Conservation (phyloP, 2,113 vertebrate species). For the Psittacula cyanocephala region DNA sequence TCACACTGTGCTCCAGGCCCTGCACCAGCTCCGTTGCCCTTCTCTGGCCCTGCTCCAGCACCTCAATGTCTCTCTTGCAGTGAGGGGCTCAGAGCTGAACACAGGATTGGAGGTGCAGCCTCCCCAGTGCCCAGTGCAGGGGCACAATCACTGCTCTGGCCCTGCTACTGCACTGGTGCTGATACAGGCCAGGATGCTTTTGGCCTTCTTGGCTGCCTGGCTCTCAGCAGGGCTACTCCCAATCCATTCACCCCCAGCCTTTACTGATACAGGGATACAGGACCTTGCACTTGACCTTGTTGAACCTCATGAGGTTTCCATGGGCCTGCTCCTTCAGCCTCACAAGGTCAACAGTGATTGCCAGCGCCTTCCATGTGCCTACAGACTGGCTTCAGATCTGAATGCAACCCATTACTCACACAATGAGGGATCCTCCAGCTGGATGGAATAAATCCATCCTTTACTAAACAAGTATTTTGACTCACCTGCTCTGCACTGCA, state of each 20-base stretch:
- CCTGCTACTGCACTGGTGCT: too few species aligned
- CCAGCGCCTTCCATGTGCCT: accelerated
- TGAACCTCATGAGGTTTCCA: background rate
- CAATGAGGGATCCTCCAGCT: background rate
- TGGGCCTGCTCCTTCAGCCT: background rate
- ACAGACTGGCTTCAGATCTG: background rate
- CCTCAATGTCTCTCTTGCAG: too few species aligned
- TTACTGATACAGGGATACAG: background rate
- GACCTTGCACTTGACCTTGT: background rate
- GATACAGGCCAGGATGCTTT: background rate
- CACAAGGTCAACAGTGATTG: background rate
- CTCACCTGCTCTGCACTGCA: background rate
- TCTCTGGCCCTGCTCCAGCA: too few species aligned
- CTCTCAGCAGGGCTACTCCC: background rate
- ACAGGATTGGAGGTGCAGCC: too few species aligned
- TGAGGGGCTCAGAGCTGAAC: too few species aligned
- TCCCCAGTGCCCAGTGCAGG: too few species aligned
- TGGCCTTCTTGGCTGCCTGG: background rate
- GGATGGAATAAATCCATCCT: background rate
- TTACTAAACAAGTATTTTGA: background rate
- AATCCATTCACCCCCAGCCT: background rate
- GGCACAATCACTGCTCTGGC: too few species aligned
- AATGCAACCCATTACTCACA: background rate
- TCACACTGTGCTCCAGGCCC: too few species aligned
- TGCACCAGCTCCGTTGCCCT: too few species aligned